phyloP scores from a whole-genome alignment of 2,888 invertebrate species.

The Subacronicta megacephala region DNA sequence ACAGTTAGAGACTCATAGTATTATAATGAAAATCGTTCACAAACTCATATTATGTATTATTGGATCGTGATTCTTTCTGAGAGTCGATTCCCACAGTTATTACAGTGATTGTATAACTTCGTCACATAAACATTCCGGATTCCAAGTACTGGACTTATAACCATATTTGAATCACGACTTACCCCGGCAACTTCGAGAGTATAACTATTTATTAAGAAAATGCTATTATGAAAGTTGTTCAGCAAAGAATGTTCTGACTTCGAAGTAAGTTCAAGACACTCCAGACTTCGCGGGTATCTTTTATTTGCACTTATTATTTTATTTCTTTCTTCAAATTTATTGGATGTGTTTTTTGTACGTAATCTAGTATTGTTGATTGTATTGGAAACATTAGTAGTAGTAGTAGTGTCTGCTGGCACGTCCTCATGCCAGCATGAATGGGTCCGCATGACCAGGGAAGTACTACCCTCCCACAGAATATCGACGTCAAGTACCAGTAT shows the following conservation, averaged over 20 bases:
- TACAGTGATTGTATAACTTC: background rate
- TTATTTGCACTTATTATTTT: conserved; percentile 14
- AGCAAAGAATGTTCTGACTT: conserved; percentile 12
- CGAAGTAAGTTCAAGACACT: conserved; percentile 7
- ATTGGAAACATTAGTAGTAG: too few relatives aligned
- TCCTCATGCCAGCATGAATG: too few relatives aligned
- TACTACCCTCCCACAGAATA: too few relatives aligned
- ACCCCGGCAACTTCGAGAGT: conserved; percentile 32
- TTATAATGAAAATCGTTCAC: background rate
- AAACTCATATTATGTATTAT: too few relatives aligned
- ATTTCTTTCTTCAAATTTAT: conserved; percentile 11
- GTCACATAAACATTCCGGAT: conserved; percentile 7
- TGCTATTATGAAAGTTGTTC: conserved; percentile 43
- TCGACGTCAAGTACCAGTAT: too few relatives aligned
- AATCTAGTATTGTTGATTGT: too few relatives aligned
- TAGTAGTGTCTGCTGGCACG: too few relatives aligned
- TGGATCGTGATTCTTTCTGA: background rate
- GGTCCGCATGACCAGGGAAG: too few relatives aligned
- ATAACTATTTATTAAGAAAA: conserved; percentile 61
- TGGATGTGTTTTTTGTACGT: too few relatives aligned
- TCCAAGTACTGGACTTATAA: conserved; percentile 24
- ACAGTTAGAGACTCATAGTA: too few relatives aligned
- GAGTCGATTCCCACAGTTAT: background rate
- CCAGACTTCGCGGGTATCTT: conserved; percentile 37
- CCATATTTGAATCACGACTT: conserved; percentile 20